These are phyloP conservation scores for Cryptoprocta ferox DNA, from an alignment of 2,797 vertebrate genomes.

Conservation along the genomic window DNA sequence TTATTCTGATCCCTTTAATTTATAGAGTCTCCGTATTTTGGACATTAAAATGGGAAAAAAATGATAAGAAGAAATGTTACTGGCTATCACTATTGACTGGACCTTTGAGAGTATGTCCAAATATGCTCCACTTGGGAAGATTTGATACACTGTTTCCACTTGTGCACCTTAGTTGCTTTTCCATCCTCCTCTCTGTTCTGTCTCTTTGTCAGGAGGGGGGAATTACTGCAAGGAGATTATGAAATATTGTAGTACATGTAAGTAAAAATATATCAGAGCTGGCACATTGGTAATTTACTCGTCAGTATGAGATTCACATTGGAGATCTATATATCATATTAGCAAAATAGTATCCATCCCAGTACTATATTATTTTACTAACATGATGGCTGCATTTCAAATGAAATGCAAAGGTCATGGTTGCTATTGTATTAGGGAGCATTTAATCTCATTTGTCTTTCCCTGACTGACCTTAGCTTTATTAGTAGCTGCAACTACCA, in stretches of 20 bases:
- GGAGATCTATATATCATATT: constrained; percentile 75
- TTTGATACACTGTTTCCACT: constrained; percentile 5
- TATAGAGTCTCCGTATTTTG: neutral
- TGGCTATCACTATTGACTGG: neutral
- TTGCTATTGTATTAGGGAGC: constrained; percentile 59
- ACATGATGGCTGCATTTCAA: constrained; percentile 74
- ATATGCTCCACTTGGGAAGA: neutral
- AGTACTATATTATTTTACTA: constrained; percentile 75
- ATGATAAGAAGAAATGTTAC: neutral
- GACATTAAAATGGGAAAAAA: neutral
- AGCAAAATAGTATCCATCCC: constrained; percentile 69
- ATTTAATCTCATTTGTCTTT: constrained; percentile 74
- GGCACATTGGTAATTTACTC: constrained; percentile 76
- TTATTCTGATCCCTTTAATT: neutral
- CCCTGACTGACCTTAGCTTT: constrained; percentile 72
- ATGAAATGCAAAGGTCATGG: constrained; percentile 80
- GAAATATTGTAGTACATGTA: constrained; percentile 64
- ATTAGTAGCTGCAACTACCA: neutral
- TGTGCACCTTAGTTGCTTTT: neutral
- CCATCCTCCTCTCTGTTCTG: neutral
- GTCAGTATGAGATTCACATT: constrained; percentile 73
- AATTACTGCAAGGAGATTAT: constrained; percentile 58
- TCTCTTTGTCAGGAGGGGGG: neutral
- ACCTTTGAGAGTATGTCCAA: constrained; percentile 46
- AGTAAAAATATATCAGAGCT: constrained; percentile 71